Conservation (phyloP, 1,140 invertebrate genomes). For the Babylonia areolata region DNA sequence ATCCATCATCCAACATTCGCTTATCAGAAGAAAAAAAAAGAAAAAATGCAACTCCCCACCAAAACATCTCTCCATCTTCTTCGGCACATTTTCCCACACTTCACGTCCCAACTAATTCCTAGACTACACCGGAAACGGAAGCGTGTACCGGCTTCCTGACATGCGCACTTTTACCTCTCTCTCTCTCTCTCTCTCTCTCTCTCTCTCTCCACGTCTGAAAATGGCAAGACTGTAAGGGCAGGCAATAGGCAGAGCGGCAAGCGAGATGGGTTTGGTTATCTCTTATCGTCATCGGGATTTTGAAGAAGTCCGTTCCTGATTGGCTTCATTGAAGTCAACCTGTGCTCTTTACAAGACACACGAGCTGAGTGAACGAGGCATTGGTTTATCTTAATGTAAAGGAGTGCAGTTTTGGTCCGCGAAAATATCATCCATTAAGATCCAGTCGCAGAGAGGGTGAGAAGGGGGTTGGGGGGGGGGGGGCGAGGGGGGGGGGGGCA, state of each 20-base stretch:
- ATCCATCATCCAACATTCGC: no score
- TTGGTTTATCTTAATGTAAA: constrained; percentile 1
- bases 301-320: not conserved
- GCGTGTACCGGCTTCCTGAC: not conserved
- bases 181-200: no score
- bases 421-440: not conserved
- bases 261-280: not conserved
- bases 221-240: no score
- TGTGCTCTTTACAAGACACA: not conserved
- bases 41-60: no score
- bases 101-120: not conserved
- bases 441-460: not conserved
- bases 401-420: not conserved
- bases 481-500: not conserved
- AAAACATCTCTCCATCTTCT: not conserved
- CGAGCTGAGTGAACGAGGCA: not conserved
- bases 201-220: no score
- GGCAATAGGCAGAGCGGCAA: no score
- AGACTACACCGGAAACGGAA: not conserved
- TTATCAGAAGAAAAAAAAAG: no score
- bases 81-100: not conserved
- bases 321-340: not conserved
- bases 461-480: not conserved
- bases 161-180: not conserved
- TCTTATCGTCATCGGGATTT: constrained; percentile 1